Conservation (phyloP, 2,888 invertebrate genomes). For the Platycnemis pennipes region DNA sequence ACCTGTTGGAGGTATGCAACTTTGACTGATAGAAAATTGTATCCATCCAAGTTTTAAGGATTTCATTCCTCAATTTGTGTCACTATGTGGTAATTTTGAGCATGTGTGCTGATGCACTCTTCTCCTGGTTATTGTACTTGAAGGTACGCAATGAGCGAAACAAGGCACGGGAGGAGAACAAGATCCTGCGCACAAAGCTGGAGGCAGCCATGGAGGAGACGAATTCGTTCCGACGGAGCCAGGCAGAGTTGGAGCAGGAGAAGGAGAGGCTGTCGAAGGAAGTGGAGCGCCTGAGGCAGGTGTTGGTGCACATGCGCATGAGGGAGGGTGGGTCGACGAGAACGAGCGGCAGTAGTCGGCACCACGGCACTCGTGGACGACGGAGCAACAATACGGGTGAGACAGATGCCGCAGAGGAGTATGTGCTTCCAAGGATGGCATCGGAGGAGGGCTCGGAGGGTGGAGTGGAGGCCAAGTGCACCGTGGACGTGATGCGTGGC, state of each 20-base stretch:
- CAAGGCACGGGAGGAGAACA: conserved; percentile 94
- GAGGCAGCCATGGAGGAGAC: conserved; percentile 90
- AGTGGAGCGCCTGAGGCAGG: conserved; percentile 75
- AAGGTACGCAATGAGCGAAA: conserved; percentile 94
- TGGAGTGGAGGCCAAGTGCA: conserved; percentile 76
- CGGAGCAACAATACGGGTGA: conserved; percentile 31
- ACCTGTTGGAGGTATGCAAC: too few relatives aligned
- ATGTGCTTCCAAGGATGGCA: conserved; percentile 79
- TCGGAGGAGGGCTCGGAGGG: conserved; percentile 77
- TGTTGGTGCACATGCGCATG: conserved; percentile 75
- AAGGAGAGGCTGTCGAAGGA: conserved; percentile 89
- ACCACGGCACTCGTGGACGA: neutral
- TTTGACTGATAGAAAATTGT: too few relatives aligned
- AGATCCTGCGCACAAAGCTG: conserved; percentile 89
- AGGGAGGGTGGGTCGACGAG: conserved; percentile 73
- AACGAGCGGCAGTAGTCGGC: neutral
- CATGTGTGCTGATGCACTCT: too few relatives aligned
- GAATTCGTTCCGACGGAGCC: conserved; percentile 87
- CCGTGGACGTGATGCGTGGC: conserved; percentile 65
- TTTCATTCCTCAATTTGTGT: too few relatives aligned
- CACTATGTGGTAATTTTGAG: too few relatives aligned
- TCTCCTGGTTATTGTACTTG: conserved; percentile 67
- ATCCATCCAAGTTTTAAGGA: too few relatives aligned
- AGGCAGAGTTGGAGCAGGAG: conserved; percentile 86
- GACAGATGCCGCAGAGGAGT: conserved; percentile 80